Base-by-base conservation (phyloP, 2,888 invertebrate species). In the Diogma glabrata region DNA sequence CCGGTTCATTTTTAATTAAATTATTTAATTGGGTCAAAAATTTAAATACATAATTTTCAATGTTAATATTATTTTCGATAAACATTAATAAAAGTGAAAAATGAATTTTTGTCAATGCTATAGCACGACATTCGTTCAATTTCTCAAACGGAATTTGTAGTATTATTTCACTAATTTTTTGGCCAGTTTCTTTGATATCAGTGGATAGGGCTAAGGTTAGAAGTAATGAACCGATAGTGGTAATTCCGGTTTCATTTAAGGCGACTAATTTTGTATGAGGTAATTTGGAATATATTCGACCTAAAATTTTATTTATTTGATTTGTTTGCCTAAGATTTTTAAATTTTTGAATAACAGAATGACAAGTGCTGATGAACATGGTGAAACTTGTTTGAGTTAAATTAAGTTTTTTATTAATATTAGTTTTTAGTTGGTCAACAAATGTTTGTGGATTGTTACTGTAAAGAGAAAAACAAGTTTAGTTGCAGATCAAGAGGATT, bases 211-310 rank as follows among this genome's bases (percentile, higher is more conserved):
- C 60, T 48, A 70, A 54, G 8, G 64, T 61, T 1, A 70, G 56
- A 52, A 71, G 67, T 16, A 71, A 57, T 54, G 48, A 38, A 16
- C 23, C n/a, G 5, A 10, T 46, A 46, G 19, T 48, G 57, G 75
- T 75, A 26, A 78, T 66, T 2, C 78, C 78, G 22, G 66, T 67
- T 58, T 76, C 75, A 20, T 72, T 73, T 10, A 78, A 67, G 7
- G 74, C 71, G 51, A 71, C 60, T 49, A 79, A 66, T 63, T 78
- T 79, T 47, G 70, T 70, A n/a, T 71, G 64, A 12, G 76, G 73
- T 53, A 79, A 76, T 60, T 78, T 79, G 1, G 76, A 74, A 55
- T 73, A 77, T 53, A 79, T 72, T 50, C 79, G 69, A 1, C 79
- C 76, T 55, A 75, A 66, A 10, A 78, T 65, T 59, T 77, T 70